A percentile compares a stretch with the other conserved stretches of the same genome.
Evolutionary conservation across 2,888 invertebrate genomes (phyloP).

Genomic region (Arenicola marina): DNA sequence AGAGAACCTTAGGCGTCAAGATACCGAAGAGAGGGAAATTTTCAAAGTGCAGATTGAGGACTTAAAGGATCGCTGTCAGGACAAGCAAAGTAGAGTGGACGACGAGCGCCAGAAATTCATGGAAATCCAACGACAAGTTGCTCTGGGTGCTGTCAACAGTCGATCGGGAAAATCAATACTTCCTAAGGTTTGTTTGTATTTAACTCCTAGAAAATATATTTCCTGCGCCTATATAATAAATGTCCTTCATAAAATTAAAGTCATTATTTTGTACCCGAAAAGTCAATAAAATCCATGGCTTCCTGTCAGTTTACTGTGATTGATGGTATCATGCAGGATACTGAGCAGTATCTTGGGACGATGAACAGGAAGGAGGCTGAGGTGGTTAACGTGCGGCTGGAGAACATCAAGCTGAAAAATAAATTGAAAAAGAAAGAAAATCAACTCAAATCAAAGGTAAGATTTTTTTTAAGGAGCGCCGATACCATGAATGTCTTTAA

Average conservation of each 20-base stretch:
- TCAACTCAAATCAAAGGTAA: conserved; percentile 59
- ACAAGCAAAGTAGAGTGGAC: conserved; percentile 52
- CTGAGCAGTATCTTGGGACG: conserved; percentile 49
- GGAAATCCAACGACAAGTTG: conserved; percentile 57
- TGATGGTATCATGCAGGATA: conserved; percentile 45
- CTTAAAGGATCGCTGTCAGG: conserved; percentile 50
- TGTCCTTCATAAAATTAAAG: not conserved
- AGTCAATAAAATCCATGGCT: not conserved
- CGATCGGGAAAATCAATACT: conserved; percentile 57
- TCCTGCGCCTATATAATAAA: too few relatives aligned
- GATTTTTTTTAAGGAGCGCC: too few relatives aligned
- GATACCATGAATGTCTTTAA: too few relatives aligned
- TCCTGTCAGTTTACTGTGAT: not conserved
- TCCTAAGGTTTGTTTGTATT: conserved; percentile 37
- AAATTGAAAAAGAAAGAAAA: conserved; percentile 59
- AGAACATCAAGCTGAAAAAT: conserved; percentile 61
- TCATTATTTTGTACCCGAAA: not conserved
- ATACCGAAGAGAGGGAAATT: conserved; percentile 42
- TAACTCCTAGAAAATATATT: too few relatives aligned
- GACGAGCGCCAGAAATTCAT: conserved; percentile 53
- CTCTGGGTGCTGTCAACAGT: conserved; percentile 53
- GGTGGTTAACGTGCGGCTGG: conserved; percentile 55
- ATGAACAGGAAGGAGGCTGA: conserved; percentile 55
- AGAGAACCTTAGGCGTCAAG: conserved; percentile 53
- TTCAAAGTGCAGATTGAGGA: conserved; percentile 53